Percentiles rank a stretch among this genome's conserved stretches.
phyloP scores from a whole-genome alignment of 1,140 invertebrate genomes.

The Drosophila seguyi region DNA sequence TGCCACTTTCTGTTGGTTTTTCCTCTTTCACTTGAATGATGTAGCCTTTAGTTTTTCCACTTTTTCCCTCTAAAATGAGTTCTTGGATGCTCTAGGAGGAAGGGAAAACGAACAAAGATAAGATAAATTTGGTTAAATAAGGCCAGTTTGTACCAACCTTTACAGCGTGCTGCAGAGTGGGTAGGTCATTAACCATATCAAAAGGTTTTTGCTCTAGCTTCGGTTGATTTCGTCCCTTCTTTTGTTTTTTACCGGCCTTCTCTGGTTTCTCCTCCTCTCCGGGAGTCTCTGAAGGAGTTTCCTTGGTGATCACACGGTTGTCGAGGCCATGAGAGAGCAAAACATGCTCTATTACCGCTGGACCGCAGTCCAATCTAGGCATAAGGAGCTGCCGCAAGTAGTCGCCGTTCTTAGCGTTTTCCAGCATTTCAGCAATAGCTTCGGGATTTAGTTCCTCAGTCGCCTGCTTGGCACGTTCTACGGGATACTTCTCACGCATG shows the following conservation, averaged over 20 bases:
- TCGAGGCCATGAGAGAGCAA: constrained; percentile 90
- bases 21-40: constrained; percentile 95
- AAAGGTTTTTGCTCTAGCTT: constrained; percentile 86
- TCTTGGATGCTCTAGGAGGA: constrained; percentile 85
- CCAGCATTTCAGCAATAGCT: constrained; percentile 87
- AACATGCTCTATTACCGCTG: constrained; percentile 95
- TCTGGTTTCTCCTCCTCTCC: background rate
- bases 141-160: constrained; percentile 79
- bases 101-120: background rate
- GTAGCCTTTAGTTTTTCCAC: constrained; percentile 88
- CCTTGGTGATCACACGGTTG: constrained; percentile 85
- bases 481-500: constrained; percentile 96
- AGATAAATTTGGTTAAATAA: background rate
- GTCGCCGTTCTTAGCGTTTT: constrained; percentile 90
- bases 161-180: constrained; percentile 89
- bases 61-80: constrained; percentile 42
- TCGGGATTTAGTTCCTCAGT: constrained; percentile 82
- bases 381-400: constrained; percentile 94
- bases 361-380: constrained; percentile 94
- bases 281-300: constrained; percentile 32
- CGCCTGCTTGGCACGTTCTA: constrained; percentile 89
- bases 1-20: constrained; percentile 87
- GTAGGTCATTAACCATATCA: constrained; percentile 88
- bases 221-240: constrained; percentile 37
- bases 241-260: constrained; percentile 56